phyloP scores from a whole-genome alignment of 2,113 vertebrate genomes.

The Otus sunia region DNA sequence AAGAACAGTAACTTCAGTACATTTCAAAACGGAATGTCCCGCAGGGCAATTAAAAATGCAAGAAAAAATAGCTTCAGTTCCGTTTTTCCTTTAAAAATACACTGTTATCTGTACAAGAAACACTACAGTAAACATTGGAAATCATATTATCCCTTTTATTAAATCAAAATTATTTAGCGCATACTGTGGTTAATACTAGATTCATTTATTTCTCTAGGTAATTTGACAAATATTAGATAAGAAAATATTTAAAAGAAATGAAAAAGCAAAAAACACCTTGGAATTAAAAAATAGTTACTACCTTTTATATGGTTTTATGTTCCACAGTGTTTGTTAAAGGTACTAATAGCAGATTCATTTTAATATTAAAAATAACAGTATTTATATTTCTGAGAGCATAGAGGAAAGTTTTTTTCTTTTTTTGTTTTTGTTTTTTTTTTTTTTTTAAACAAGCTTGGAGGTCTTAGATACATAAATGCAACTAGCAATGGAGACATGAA shows the following conservation, averaged over 20 bases:
- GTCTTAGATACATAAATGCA: conserved; percentile 79
- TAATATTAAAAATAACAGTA: conserved; percentile 87
- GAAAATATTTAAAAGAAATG: conserved; percentile 89
- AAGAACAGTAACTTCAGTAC: conserved; percentile 77
- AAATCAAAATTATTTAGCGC: conserved; percentile 84
- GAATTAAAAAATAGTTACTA: conserved; percentile 97
- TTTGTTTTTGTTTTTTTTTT: not conserved
- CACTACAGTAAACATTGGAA: conserved; percentile 95
- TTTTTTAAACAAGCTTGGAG: conserved; percentile 80
- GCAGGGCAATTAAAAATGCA: conserved; percentile 77
- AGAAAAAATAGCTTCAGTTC: conserved; percentile 85
- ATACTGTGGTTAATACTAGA: conserved; percentile 95
- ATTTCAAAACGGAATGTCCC: conserved; percentile 80
- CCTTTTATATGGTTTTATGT: conserved; percentile 80
- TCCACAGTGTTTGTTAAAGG: conserved; percentile 84
- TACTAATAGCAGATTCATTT: conserved; percentile 80
- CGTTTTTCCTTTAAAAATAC: conserved; percentile 91
- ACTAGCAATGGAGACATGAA: conserved; percentile 66
- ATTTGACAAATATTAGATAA: conserved; percentile 97
- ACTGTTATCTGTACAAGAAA: conserved; percentile 94
- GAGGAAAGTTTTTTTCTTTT: conserved; percentile 47
- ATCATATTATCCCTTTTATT: conserved; percentile 99
- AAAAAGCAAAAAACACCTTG: conserved; percentile 76
- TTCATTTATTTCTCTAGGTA: conserved; percentile 87
- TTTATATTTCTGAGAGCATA: conserved; percentile 83